These are phyloP conservation scores for Protobothrops flavoviridis DNA, from an alignment of 2,113 vertebrate species.

Conservation along the genomic window DNA sequence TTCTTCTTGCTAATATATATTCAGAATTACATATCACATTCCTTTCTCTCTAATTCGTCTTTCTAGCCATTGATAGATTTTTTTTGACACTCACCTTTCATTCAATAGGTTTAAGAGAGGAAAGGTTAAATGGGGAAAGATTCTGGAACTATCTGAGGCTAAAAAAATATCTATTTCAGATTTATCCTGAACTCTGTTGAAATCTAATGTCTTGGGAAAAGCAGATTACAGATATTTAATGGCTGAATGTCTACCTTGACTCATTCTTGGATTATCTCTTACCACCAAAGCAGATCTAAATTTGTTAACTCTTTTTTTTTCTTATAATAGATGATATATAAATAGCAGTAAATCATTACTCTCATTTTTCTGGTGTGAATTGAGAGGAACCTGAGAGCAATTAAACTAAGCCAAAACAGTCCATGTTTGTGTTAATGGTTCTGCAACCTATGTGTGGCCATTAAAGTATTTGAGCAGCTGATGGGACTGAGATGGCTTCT, in stretches of 20 bases:
- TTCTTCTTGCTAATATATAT: no score
- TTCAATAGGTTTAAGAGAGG: not conserved
- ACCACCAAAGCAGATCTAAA: not conserved
- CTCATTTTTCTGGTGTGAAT: not conserved
- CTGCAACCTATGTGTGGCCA: conserved; percentile 16
- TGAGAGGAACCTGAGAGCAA: not conserved
- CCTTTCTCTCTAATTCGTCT: no score
- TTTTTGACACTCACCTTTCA: not conserved
- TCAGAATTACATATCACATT: no score
- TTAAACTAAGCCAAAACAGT: conserved; percentile 23
- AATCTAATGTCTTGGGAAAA: not conserved
- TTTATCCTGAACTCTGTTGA: not conserved
- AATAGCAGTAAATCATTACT: not conserved
- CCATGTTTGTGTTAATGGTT: conserved; percentile 27
- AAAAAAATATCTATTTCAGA: not conserved
- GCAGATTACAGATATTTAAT: not conserved
- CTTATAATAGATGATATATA: conserved; percentile 19
- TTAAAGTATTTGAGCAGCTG: not conserved
- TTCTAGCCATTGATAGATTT: no score
- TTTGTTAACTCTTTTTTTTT: not conserved
- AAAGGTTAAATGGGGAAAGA: not conserved
- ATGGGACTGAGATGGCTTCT: conserved; percentile 15
- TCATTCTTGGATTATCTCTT: not conserved
- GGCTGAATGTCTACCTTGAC: not conserved
- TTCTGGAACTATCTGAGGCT: not conserved